A percentile compares a stretch with the other conserved stretches of the same genome.
Evolutionary conservation across 1,140 invertebrate species (phyloP).

Genomic region (Drosophila ananassae): DNA sequence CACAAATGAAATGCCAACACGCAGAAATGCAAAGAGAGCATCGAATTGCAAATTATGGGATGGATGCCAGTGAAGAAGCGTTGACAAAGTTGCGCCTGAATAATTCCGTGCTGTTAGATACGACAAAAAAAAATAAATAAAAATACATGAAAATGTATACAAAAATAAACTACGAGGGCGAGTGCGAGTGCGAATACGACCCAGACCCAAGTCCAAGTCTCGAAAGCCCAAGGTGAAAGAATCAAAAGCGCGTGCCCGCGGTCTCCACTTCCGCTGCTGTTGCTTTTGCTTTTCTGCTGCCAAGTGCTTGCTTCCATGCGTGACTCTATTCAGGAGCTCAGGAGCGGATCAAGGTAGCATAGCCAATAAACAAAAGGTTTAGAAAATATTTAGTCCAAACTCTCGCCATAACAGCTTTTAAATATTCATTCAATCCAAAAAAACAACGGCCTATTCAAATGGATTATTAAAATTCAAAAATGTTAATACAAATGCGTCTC

Average conservation of each 20-base stretch:
- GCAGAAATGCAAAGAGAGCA: constrained; percentile 81
- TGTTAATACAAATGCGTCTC: neutral
- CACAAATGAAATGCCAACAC: constrained; percentile 82
- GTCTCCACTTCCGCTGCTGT: constrained; percentile 63
- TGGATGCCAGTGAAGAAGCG: constrained; percentile 13
- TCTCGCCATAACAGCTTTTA: neutral
- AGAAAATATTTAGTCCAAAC: no score
- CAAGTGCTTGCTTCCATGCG: constrained; percentile 63
- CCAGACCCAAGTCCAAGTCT: constrained; percentile 19
- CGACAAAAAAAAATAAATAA: neutral
- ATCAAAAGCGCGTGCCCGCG: constrained; percentile 66
- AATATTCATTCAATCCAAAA: neutral
- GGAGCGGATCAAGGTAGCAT: constrained; percentile 49
- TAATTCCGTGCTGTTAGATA: constrained; percentile 52
- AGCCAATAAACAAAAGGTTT: neutral
- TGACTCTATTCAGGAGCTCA: constrained; percentile 59
- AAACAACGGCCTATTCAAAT: neutral
- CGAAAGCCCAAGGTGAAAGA: constrained; percentile 33
- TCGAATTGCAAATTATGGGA: constrained; percentile 77
- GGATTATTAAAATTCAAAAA: neutral
- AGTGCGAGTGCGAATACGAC: constrained; percentile 26
- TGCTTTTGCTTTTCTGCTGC: constrained; percentile 14
- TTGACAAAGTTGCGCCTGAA: constrained; percentile 62
- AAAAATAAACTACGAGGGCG: constrained; percentile 13
- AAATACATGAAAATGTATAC: neutral